Percentiles rank a stretch among this genome's conserved stretches.
Conservation (phyloP, 1,140 invertebrate genomes). For the Palaemon carinicauda region DNA sequence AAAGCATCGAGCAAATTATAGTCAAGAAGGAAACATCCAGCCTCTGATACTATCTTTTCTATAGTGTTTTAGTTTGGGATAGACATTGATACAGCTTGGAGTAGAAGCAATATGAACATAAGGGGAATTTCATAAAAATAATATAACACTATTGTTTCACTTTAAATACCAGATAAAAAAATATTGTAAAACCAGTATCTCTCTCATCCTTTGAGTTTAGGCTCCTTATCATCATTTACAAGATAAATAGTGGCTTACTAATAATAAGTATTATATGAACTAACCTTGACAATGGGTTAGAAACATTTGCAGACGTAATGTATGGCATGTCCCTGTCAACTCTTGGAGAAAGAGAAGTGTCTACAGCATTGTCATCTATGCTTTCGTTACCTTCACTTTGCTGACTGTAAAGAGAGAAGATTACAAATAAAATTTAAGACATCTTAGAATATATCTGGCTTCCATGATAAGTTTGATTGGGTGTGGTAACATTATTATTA, state of each 20-base stretch:
- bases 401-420: conserved; percentile 45
- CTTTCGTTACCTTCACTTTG: conserved; percentile 57
- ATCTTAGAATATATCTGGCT: not conserved
- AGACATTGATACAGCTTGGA: too few species aligned
- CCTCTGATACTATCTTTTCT: too few species aligned
- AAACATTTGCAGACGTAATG: conserved; percentile 74
- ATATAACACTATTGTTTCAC: not conserved
- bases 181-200: too few species aligned
- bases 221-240: not conserved
- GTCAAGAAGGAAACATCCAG: too few species aligned
- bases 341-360: conserved; percentile 79
- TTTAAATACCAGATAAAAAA: too few species aligned
- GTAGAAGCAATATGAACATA: too few species aligned
- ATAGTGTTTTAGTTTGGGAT: too few species aligned
- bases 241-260: not conserved
- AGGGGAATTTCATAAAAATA: too few species aligned
- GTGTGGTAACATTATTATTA: too few species aligned
- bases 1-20: too few species aligned
- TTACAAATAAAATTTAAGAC: not conserved
- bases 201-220: too few species aligned
- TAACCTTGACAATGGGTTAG: conserved; percentile 74
- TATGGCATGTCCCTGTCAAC: conserved; percentile 82
- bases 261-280: conserved; percentile 67
- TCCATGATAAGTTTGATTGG: not conserved
- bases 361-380: conserved; percentile 68